phyloP scores from a whole-genome alignment of 2,888 invertebrate species.

The Hydrotaea diabolus region DNA sequence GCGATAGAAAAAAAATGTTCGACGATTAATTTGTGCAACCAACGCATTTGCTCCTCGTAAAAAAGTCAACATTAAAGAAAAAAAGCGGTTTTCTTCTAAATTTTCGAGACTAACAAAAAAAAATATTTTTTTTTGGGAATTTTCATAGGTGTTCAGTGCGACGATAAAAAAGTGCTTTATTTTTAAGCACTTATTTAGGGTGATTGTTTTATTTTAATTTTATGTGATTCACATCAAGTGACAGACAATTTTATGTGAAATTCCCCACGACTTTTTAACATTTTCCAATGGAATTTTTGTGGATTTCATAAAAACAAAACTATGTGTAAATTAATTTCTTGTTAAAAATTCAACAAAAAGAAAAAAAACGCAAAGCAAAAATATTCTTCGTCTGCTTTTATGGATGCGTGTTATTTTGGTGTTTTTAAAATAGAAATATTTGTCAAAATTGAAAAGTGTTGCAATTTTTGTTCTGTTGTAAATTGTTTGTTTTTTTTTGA shows the following conservation, averaged over 20 bases:
- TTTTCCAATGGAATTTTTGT: conserved; percentile 9
- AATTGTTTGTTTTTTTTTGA: conserved; percentile 48
- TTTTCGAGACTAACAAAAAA: conserved; percentile 13
- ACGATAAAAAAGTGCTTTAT: conserved; percentile 49
- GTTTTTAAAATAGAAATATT: conserved; percentile 73
- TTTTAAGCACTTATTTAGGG: conserved; percentile 68
- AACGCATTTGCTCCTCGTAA: conserved; percentile 32
- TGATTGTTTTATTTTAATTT: conserved; percentile 63
- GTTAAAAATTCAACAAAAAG: neutral
- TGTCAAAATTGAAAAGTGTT: conserved; percentile 48
- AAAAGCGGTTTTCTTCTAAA: conserved; percentile 20
- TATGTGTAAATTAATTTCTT: neutral
- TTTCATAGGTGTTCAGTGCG: conserved; percentile 22
- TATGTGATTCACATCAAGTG: neutral
- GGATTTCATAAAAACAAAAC: neutral
- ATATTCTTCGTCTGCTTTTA: neutral
- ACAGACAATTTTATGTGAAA: neutral
- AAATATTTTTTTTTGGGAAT: too few species aligned
- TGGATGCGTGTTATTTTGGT: conserved; percentile 62
- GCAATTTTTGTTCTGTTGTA: conserved; percentile 41
- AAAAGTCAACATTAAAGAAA: conserved; percentile 20
- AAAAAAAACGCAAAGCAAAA: conserved; percentile 19
- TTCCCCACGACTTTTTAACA: neutral
- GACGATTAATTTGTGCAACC: conserved; percentile 17
- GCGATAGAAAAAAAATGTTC: conserved; percentile 16